phyloP scores from a whole-genome alignment of 1,140 invertebrate species.

The Meloidogyne exigua region DNA sequence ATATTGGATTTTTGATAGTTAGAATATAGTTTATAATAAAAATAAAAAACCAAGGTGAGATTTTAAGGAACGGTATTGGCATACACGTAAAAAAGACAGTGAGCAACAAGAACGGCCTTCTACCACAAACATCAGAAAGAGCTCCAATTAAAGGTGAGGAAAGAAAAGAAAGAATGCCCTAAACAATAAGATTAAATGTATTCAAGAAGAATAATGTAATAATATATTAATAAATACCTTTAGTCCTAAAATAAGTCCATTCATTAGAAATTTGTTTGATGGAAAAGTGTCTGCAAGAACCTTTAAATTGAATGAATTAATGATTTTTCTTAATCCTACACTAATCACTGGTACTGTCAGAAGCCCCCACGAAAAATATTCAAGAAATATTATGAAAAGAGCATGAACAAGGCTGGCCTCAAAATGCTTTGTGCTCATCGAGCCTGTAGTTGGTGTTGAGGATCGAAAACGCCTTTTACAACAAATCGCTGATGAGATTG shows the following conservation, averaged over 20 bases:
- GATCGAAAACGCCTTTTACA: conserved; percentile 13
- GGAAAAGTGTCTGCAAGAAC: conserved; percentile 94
- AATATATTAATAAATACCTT: conserved; percentile 70
- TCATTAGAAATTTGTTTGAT: conserved; percentile 97
- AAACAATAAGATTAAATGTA: not conserved
- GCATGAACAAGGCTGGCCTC: conserved; percentile 86
- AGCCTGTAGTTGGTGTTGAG: not conserved
- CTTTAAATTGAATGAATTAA: conserved; percentile 65
- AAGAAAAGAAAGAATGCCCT: conserved; percentile 94
- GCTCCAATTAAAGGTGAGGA: conserved; percentile 93
- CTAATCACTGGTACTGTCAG: conserved; percentile 95
- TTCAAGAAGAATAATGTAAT: not conserved
- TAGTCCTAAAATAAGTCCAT: conserved; percentile 97
- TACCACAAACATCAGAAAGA: conserved; percentile 92
- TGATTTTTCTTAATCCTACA: conserved; percentile 70
- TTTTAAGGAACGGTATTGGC: conserved; percentile 95
- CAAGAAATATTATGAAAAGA: conserved; percentile 95
- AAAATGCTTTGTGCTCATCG: not conserved
- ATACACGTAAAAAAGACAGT: conserved; percentile 99
- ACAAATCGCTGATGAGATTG: conserved; percentile 11
- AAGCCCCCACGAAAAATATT: conserved; percentile 99
- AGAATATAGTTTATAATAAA: too few species aligned
- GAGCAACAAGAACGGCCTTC: conserved; percentile 94
- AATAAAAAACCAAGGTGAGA: conserved; percentile 82
- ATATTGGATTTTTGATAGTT: too few species aligned